Evolutionary conservation across 2,888 invertebrate genomes (phyloP).

Genomic region (Cheilosia grossa): DNA sequence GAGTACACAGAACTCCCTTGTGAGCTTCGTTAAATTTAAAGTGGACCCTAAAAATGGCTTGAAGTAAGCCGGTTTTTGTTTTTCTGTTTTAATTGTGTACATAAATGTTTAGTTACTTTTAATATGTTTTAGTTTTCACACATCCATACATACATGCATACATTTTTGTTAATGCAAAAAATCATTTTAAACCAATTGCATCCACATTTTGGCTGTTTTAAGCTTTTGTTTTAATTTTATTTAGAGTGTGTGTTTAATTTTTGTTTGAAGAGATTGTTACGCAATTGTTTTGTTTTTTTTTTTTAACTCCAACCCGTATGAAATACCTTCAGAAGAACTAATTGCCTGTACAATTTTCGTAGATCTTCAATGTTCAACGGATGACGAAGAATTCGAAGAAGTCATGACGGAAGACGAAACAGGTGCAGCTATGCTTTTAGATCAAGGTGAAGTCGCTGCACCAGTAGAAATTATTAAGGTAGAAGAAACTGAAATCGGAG

Average conservation of each 20-base stretch:
- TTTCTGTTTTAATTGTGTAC: constrained; percentile 18
- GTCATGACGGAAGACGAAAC: constrained; percentile 85
- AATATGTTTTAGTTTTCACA: background rate
- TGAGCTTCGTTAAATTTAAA: too few relatives aligned
- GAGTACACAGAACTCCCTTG: too few relatives aligned
- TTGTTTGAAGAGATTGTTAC: background rate
- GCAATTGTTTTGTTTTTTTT: constrained; percentile 10
- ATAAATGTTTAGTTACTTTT: constrained; percentile 6
- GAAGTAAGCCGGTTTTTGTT: background rate
- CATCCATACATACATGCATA: constrained; percentile 34
- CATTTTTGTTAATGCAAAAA: constrained; percentile 1
- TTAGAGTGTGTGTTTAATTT: constrained; percentile 12
- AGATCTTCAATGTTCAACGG: constrained; percentile 89
- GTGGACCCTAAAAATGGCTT: too few relatives aligned
- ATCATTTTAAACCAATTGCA: constrained; percentile 29
- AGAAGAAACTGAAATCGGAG: constrained; percentile 63
- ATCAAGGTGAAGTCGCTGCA: constrained; percentile 79
- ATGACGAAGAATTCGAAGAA: constrained; percentile 88
- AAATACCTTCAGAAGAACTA: background rate
- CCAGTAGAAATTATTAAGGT: constrained; percentile 31
- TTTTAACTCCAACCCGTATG: background rate
- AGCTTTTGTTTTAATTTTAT: constrained; percentile 24
- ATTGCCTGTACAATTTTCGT: constrained; percentile 55
- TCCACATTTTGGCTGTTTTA: constrained; percentile 50
- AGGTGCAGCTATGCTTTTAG: constrained; percentile 83